Conservation (phyloP, 2,113 vertebrate species). For the Carlito syrichta region DNA sequence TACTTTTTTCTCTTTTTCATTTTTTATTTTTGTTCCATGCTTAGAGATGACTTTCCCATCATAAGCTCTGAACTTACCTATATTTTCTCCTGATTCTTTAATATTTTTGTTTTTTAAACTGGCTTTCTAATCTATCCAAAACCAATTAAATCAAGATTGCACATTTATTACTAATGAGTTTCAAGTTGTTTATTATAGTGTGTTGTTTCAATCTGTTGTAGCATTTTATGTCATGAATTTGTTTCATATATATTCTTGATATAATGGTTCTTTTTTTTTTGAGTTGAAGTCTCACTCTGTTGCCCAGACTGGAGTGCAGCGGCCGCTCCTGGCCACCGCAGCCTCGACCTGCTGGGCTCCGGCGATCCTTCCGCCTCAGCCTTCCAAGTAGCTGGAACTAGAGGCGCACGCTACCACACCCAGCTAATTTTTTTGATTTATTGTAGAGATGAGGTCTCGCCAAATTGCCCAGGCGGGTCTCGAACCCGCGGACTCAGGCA, state of each 20-base stretch:
- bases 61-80: not conserved
- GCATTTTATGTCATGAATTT: not conserved
- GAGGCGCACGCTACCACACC: too few relatives aligned
- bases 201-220: not conserved
- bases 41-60: not conserved
- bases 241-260: not conserved
- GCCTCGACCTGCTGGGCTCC: too few relatives aligned
- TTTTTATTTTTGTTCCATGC: not conserved
- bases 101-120: slow-evolving; percentile 1
- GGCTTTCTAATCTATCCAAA: not conserved
- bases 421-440: too few relatives aligned
- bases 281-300: too few relatives aligned
- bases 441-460: too few relatives aligned
- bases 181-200: not conserved
- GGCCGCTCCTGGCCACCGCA: too few relatives aligned
- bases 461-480: too few relatives aligned
- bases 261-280: not conserved
- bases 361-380: too few relatives aligned
- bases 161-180: not conserved
- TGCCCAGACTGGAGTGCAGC: too few relatives aligned
- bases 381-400: too few relatives aligned
- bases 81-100: not conserved
- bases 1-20: not conserved
- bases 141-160: not conserved
- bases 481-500: too few relatives aligned